Evolutionary conservation across 2,113 vertebrate species (phyloP).

Genomic region (Dryoscopus gambensis): DNA sequence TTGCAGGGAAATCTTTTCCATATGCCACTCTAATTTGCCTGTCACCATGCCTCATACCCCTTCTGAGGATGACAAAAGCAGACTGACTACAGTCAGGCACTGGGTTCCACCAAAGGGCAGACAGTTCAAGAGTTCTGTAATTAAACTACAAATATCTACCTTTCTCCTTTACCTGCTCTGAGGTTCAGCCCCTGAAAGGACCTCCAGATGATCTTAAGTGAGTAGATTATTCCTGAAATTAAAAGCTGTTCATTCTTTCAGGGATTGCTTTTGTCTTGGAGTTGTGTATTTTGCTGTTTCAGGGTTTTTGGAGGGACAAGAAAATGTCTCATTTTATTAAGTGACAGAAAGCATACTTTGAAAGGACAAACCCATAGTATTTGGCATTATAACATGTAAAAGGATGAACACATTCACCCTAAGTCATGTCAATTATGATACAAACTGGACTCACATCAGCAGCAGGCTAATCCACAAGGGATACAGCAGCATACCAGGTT

Average conservation of each 20-base stretch:
- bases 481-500: neutral
- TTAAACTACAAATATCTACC: neutral
- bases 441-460: neutral
- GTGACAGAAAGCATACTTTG: neutral
- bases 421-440: neutral
- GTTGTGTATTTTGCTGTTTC: neutral
- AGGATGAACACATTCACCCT: neutral
- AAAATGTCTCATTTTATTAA: neutral
- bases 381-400: neutral
- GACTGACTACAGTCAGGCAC: neutral
- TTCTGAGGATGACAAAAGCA: neutral
- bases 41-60: neutral
- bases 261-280: neutral
- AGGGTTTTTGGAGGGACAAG: neutral
- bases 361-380: neutral
- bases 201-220: neutral
- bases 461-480: neutral
- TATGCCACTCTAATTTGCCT: neutral
- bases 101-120: neutral
- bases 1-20: neutral
- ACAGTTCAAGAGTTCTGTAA: neutral
- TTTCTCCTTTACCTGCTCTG: neutral
- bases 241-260: neutral
- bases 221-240: neutral
- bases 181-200: neutral